These are phyloP conservation scores for Smutsia gigantea DNA, from an alignment of 2,797 vertebrate genomes.

Conservation along the genomic window DNA sequence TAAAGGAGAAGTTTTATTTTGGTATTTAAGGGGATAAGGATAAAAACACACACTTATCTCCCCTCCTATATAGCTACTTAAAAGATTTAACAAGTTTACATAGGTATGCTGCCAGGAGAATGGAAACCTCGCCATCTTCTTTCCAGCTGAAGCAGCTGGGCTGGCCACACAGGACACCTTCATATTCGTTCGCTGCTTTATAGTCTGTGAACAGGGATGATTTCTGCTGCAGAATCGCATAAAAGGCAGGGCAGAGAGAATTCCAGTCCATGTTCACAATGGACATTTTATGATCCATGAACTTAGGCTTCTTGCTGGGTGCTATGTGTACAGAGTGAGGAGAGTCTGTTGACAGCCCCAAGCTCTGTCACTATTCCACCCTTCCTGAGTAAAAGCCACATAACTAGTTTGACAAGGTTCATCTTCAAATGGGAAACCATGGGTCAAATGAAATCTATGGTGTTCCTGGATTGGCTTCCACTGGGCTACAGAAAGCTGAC, in stretches of 20 bases:
- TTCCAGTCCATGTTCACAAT: neutral
- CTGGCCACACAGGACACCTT: neutral
- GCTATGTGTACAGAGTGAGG: neutral
- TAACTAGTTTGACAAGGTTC: conserved; percentile 67
- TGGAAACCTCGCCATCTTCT: neutral
- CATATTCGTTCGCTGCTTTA: neutral
- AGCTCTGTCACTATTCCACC: neutral
- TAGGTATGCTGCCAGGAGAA: neutral
- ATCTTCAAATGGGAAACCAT: neutral
- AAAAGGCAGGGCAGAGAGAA: neutral
- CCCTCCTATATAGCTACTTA: conserved; percentile 3
- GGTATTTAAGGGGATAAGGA: neutral
- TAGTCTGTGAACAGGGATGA: neutral
- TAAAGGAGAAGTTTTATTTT: conserved; percentile 49
- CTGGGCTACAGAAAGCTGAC: neutral
- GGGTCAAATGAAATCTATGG: neutral
- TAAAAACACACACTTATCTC: neutral
- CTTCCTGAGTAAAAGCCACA: conserved; percentile 58
- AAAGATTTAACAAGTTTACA: conserved; percentile 60
- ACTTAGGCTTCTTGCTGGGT: neutral
- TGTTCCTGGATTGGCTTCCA: neutral
- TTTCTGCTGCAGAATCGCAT: neutral
- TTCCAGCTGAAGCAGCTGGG: neutral
- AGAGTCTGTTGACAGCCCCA: neutral
- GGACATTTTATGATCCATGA: neutral